A percentile compares a stretch with the other conserved stretches of the same genome.
Conservation (phyloP, 2,113 vertebrate genomes). For the Barnardius zonarius region DNA sequence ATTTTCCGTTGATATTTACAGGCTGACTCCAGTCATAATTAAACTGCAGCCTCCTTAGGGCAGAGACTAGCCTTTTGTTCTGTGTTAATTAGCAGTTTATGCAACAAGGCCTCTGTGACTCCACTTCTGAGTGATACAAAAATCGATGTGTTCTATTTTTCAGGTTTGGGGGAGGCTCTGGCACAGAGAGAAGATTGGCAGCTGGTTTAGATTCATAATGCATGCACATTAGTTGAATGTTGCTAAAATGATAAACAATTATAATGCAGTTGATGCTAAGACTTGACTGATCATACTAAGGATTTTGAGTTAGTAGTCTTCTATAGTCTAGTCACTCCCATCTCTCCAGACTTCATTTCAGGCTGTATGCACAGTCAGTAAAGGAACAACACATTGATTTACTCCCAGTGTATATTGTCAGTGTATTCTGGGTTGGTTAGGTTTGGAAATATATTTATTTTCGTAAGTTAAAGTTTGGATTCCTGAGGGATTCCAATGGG, state of each 20-base stretch:
- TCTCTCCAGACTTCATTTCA: slow-evolving; percentile 10
- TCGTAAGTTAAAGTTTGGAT: background rate
- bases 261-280: background rate
- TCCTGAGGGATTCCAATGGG: slow-evolving; percentile 10
- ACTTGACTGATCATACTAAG: background rate
- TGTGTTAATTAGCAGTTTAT: slow-evolving; percentile 50
- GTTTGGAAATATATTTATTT: slow-evolving; percentile 33
- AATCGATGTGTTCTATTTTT: slow-evolving; percentile 24
- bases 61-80: slow-evolving; percentile 40
- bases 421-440: slow-evolving; percentile 4
- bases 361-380: background rate
- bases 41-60: slow-evolving; percentile 42
- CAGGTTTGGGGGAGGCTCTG: background rate
- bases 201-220: background rate
- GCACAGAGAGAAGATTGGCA: background rate
- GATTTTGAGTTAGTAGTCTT: background rate
- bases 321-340: background rate
- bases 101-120: slow-evolving; percentile 30
- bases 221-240: background rate
- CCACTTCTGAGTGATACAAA: background rate
- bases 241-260: slow-evolving; percentile 23
- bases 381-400: slow-evolving; percentile 6
- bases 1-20: slow-evolving; percentile 41
- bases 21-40: slow-evolving; percentile 24
- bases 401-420: background rate